A percentile compares a stretch with the other conserved stretches of the same genome.
Evolutionary conservation across 2,113 vertebrate species (phyloP).

Genomic region (Pseudopodoces humilis): DNA sequence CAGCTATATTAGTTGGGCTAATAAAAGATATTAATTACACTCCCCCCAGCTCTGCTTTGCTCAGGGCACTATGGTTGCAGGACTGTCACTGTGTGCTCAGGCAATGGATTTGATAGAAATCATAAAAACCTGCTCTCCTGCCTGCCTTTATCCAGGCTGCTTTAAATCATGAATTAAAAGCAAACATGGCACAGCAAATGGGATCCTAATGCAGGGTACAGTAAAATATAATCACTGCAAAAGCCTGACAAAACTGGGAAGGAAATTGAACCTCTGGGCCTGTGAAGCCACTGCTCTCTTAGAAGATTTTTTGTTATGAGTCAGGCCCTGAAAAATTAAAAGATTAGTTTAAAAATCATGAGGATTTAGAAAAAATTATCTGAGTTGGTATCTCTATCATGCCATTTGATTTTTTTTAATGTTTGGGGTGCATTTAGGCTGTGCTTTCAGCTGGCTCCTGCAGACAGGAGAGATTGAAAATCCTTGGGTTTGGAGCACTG

Average conservation of each 20-base stretch:
- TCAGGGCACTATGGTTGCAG: background rate
- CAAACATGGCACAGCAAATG: background rate
- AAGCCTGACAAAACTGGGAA: background rate
- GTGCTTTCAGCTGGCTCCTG: background rate
- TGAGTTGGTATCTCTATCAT: background rate
- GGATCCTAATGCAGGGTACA: background rate
- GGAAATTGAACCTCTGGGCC: background rate
- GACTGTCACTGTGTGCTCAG: background rate
- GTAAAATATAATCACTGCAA: background rate
- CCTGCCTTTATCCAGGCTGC: background rate
- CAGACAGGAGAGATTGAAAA: background rate
- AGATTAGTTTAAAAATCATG: background rate
- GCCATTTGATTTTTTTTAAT: background rate
- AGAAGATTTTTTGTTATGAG: background rate
- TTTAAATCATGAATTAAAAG: background rate
- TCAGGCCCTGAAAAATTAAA: background rate
- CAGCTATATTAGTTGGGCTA: background rate
- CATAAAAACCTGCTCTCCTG: background rate
- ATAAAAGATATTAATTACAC: background rate
- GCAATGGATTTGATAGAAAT: background rate
- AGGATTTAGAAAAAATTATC: background rate
- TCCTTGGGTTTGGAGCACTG: background rate
- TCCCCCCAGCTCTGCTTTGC: background rate
- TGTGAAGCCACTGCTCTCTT: background rate
- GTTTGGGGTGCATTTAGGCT: background rate